A percentile compares a stretch with the other conserved stretches of the same genome.
These are phyloP conservation scores for Zaprionus ornatus DNA, from an alignment of 1,140 invertebrate species.

Conservation along the genomic window DNA sequence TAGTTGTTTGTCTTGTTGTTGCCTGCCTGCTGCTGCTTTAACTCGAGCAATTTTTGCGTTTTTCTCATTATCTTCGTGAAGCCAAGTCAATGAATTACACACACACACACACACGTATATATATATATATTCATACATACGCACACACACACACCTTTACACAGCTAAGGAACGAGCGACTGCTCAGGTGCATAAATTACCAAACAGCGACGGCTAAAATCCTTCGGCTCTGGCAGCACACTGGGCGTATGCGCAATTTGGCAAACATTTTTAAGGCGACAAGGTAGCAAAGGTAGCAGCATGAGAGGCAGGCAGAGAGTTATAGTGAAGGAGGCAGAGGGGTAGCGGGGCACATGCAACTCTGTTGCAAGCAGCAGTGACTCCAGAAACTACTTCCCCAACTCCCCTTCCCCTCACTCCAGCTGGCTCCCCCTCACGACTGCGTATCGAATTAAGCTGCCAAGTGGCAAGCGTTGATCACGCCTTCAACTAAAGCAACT, in stretches of 20 bases:
- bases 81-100: slow-evolving; percentile 52
- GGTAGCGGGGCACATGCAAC: slow-evolving; percentile 49
- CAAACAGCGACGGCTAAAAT: slow-evolving; percentile 41
- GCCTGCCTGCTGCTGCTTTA: slow-evolving; percentile 27
- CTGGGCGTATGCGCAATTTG: slow-evolving; percentile 70
- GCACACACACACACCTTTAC: not conserved
- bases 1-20: slow-evolving; percentile 22
- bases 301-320: not conserved
- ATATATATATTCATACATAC: not conserved
- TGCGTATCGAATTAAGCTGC: slow-evolving; percentile 53
- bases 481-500: not conserved
- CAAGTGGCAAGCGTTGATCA: not conserved
- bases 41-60: slow-evolving; percentile 40
- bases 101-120: slow-evolving; percentile 11
- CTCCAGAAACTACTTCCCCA: not conserved
- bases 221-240: slow-evolving; percentile 21
- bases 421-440: not conserved
- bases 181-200: slow-evolving; percentile 72
- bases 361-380: slow-evolving; percentile 29
- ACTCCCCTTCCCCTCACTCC: too few species aligned
- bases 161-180: not conserved
- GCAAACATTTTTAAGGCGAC: slow-evolving; percentile 40
- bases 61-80: slow-evolving; percentile 69
- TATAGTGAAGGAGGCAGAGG: too few species aligned
- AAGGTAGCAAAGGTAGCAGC: slow-evolving; percentile 34